Base-by-base conservation (phyloP, 1,140 invertebrate species). In the Hylaeus volcanicus region DNA sequence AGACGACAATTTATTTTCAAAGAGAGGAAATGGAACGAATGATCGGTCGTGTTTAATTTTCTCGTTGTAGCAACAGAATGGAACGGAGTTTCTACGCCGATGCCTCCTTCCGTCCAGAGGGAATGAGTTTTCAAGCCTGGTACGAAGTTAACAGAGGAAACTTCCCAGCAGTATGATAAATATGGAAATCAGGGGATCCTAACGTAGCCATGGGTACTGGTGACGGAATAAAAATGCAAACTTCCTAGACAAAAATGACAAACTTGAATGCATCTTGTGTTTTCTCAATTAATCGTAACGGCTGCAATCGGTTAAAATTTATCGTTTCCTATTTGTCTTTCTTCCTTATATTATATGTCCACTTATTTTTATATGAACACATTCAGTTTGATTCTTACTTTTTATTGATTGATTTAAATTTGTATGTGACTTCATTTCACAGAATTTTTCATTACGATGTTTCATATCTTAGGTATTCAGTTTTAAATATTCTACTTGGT, bases 101-200 rank as follows among this genome's bases (percentile, higher is more conserved):
- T 69, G 71, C 74, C 66, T 69, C 66, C 26, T 58, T 41, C 45
- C 48, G 71, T 41, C 45, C 53, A 61, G 48, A 71, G 69, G 70
- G 74, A 70, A 45, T 37, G 56, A 81, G 83, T 85, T 86, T 61
- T 65, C 65, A 41, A 82, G 69, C 79, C 58, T 70, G 77, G 39
- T 61, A 74, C 51, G 58, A 83, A 81, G 68, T 86, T 86, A 75
- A 74, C 48, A 45, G 9, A 60, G 61, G 74, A 73, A 86, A 85
- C 80, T 86, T 86, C 61, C 73, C 55, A 48, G 68, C 65, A n/a
- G 43, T 64, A 72, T 84, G 83, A 89, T 88, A 89, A 89, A 89
- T 89, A 89, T 89, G 88, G 81, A 89, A 86, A 89, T 89, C 86
- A 81, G 79, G 65, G 84, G 85, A 83, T 68, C 81, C 76, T 85